These are phyloP conservation scores for Nycteola revayana DNA, from an alignment of 2,888 invertebrate species.

Conservation along the genomic window DNA sequence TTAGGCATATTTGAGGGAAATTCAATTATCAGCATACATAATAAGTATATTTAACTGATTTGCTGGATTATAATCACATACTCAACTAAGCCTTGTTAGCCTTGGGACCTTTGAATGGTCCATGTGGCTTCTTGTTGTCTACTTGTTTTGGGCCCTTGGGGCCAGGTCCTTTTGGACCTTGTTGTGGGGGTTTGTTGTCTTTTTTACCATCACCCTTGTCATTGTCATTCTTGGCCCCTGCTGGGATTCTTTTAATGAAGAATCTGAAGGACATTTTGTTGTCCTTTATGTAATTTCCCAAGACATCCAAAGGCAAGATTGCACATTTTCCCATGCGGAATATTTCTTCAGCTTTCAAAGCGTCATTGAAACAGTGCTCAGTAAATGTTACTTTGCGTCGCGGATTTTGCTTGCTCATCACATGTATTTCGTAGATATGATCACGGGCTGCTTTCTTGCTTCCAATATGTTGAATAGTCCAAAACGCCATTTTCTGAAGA, in stretches of 20 bases:
- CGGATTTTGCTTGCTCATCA: conserved; percentile 54
- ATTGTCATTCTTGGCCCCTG: conserved; percentile 30
- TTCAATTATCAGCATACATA: too few species aligned
- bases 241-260: conserved; percentile 50
- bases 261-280: conserved; percentile 56
- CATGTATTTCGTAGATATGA: conserved; percentile 63
- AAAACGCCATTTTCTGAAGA: conserved; percentile 61
- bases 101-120: conserved; percentile 17
- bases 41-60: not conserved
- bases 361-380: conserved; percentile 67
- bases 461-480: conserved; percentile 66
- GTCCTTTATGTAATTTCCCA: conserved; percentile 54
- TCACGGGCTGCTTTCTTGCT: conserved; percentile 56
- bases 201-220: conserved; percentile 34
- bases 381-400: conserved; percentile 56
- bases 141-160: conserved; percentile 23
- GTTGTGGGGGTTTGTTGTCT: conserved; percentile 30
- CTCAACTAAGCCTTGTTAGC: conserved; percentile 15
- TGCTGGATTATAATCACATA: not conserved
- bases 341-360: conserved; percentile 59
- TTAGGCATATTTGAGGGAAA: too few species aligned
- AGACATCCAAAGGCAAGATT: conserved; percentile 51
- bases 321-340: conserved; percentile 61
- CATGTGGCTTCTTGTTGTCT: conserved; percentile 24
- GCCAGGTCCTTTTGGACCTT: conserved; percentile 31